Conservation (phyloP, 92 coral and sea anemone species). For the Epizoanthus scotinus region DNA sequence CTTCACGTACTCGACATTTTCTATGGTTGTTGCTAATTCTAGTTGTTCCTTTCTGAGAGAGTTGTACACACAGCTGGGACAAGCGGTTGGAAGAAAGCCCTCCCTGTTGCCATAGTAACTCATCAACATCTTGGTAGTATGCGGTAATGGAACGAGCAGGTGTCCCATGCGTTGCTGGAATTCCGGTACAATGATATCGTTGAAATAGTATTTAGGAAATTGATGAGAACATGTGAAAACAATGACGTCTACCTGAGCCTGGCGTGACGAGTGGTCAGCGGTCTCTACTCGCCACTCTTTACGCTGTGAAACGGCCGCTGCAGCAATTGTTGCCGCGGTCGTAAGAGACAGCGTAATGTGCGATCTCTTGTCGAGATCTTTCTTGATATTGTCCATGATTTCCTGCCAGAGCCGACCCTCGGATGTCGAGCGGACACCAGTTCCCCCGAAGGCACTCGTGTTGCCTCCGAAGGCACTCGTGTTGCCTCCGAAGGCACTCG, state of each 20-base stretch:
- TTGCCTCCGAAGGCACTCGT: conserved; percentile 34
- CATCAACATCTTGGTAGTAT: conserved; percentile 71
- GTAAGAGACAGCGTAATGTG: conserved; percentile 74
- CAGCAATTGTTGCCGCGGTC: conserved; percentile 88
- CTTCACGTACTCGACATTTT: conserved; percentile 36
- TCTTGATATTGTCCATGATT: conserved; percentile 86
- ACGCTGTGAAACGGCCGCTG: conserved; percentile 90
- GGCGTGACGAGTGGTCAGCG: conserved; percentile 24
- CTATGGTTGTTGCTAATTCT: conserved; percentile 30
- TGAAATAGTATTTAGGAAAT: conserved; percentile 83
- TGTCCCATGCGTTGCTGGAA: conserved; percentile 93
- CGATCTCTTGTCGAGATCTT: conserved; percentile 76
- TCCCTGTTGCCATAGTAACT: conserved; percentile 62
- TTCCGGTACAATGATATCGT: conserved; percentile 82
- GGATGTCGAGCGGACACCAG: conserved; percentile 45
- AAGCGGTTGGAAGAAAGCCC: conserved; percentile 71
- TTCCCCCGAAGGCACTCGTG: conserved; percentile 32
- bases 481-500: conserved; percentile 35
- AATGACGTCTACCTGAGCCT: conserved; percentile 68
- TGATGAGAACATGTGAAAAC: conserved; percentile 93
- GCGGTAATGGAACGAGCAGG: conserved; percentile 66
- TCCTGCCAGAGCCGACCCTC: conserved; percentile 78
- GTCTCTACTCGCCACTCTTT: conserved; percentile 57
- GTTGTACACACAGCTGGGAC: conserved; percentile 96
- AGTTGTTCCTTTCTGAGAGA: conserved; percentile 82